Base-by-base conservation (phyloP, 92 coral and sea anemone genomes). In the Porites lobata region DNA sequence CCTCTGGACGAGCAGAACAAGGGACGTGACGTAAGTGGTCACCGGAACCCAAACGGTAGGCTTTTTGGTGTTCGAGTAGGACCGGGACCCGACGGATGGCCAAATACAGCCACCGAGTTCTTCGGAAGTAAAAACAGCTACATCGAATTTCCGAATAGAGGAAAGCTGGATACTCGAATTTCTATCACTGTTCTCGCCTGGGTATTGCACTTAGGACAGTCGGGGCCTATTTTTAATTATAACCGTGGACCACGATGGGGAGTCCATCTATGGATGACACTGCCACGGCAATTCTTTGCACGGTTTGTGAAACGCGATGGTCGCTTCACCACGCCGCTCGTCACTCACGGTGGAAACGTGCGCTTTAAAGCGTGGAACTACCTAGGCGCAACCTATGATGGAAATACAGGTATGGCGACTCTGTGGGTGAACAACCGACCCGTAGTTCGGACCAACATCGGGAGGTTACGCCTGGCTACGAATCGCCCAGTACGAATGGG, bases 211-310 rank as follows among this genome's bases (percentile, higher is more conserved):
- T 58, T 80, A 11, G 98, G 96, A 47, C 10, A 26, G 0, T 71
- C 96, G 11, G 98, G 98, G 20, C 98, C 96, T 17, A 95, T 95
- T 57, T 66, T 95, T 17, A 90, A 90, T 77, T 95, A 90, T 72
- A 91, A 95, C 77, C 93, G 84, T 14, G 93, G 96, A 1, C 94
- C 95, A 12, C 76, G 85, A 58, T 88, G 96, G 96, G 98, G 98
- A 15, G 87, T 95, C 8, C 94, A 93, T 62, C 53, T 95, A 20
- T 95, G 96, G 96, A 91, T 93, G 96, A 83, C 87, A 8, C 83
- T 92, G 15, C 91, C 78, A 12, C 82, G 84, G 18, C 90, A 70
- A 62, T 65, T 95, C 64, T 86, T 81, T 77, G 86, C 88, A 7
- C 98, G 93, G 66, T 88, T 95, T 74, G 95, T 88, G 65, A 78